Evolutionary conservation across 1,140 invertebrate species (phyloP).

Genomic region (Phenacoccus solenopsis): DNA sequence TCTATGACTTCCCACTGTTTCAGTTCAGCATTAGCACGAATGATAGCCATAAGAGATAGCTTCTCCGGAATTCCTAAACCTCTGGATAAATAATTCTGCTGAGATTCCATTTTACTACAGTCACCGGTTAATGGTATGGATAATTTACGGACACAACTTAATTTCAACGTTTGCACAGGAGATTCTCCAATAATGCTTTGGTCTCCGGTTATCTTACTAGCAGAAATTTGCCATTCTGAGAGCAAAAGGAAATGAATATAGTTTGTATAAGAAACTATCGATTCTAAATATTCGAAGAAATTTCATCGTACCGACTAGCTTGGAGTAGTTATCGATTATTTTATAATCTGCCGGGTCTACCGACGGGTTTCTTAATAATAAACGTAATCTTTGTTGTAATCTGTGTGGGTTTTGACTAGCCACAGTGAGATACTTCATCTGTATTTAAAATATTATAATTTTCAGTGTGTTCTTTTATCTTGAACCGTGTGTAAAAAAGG

Average conservation of each 20-base stretch:
- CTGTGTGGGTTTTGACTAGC: constrained; percentile 8
- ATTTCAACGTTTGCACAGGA: neutral
- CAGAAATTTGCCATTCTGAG: neutral
- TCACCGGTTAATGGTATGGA: constrained; percentile 31
- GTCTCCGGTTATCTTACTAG: neutral
- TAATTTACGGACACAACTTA: neutral
- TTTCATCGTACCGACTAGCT: neutral
- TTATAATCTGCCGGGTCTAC: neutral
- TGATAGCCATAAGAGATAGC: neutral
- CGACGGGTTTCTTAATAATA: neutral
- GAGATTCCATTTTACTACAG: constrained; percentile 35
- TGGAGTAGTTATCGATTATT: constrained; percentile 13
- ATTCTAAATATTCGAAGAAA: constrained; percentile 25
- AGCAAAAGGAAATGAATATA: neutral
- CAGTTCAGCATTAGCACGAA: neutral
- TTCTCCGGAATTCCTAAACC: neutral
- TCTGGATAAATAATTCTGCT: constrained; percentile 30
- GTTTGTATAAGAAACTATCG: neutral
- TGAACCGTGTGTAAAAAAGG: too few species aligned
- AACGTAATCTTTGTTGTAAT: constrained; percentile 3
- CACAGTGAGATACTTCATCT: constrained; percentile 20
- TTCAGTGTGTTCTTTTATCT: neutral
- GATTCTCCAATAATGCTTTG: constrained; percentile 1
- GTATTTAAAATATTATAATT: neutral
- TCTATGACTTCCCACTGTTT: neutral